Conservation (phyloP, 2,113 vertebrate genomes). For the Oriolus oriolus region DNA sequence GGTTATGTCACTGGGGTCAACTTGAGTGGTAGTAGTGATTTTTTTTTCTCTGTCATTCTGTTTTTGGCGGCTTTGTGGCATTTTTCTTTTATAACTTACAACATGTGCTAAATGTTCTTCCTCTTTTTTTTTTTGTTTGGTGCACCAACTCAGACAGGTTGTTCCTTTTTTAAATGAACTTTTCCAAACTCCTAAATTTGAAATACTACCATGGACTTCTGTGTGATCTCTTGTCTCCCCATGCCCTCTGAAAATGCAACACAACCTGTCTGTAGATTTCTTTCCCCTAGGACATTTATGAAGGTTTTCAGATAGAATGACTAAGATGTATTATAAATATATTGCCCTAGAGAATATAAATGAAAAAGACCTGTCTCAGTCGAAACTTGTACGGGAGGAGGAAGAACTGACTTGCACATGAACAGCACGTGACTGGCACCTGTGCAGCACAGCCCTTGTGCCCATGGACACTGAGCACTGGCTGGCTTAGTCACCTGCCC, state of each 20-base stretch:
- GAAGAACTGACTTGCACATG: neutral
- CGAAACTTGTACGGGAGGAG: neutral
- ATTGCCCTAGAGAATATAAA: neutral
- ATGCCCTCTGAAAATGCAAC: neutral
- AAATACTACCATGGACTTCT: neutral
- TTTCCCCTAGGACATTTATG: neutral
- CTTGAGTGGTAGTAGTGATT: neutral
- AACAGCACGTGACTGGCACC: accelerated
- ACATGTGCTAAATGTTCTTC: accelerated
- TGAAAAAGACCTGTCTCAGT: neutral
- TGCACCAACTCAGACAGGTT: neutral
- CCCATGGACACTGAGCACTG: neutral
- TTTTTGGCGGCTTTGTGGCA: neutral
- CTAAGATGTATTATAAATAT: neutral
- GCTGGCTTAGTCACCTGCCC: neutral
- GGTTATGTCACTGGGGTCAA: neutral
- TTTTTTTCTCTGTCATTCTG: neutral
- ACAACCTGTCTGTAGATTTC: neutral
- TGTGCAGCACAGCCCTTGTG: neutral
- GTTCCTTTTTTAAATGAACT: neutral
- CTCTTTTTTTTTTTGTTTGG: neutral
- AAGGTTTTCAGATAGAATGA: neutral
- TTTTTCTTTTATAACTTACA: neutral
- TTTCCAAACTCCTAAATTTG: neutral
- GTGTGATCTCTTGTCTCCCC: neutral